Evolutionary conservation across 1,140 invertebrate genomes (phyloP).

Genomic region (Thalassaphorura encarpata): DNA sequence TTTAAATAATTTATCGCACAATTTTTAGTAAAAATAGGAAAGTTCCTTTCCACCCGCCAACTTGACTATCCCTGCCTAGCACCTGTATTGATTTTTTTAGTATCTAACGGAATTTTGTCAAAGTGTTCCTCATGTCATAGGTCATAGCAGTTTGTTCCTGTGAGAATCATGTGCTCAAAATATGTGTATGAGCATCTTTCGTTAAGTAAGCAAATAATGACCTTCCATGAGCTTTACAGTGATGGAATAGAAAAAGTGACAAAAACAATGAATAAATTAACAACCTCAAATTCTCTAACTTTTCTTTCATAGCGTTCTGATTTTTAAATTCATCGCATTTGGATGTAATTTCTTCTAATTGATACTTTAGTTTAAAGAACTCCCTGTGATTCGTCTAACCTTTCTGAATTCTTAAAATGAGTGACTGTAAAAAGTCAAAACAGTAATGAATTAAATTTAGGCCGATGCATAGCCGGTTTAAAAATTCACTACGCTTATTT

Average conservation of each 20-base stretch:
- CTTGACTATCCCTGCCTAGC: too few species aligned
- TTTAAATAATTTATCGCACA: too few species aligned
- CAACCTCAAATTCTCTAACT: slow-evolving; percentile 68
- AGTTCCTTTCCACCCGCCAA: too few species aligned
- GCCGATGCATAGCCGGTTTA: slow-evolving; percentile 48
- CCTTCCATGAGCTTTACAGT: too few species aligned
- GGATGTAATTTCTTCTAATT: slow-evolving; percentile 65
- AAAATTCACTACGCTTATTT: slow-evolving; percentile 52
- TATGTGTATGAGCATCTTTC: slow-evolving; percentile 73
- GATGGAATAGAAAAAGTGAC: not conserved
- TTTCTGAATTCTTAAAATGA: slow-evolving; percentile 74
- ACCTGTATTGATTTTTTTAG: too few species aligned
- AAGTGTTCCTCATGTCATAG: too few species aligned
- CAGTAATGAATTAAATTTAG: too few species aligned
- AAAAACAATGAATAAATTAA: slow-evolving; percentile 34
- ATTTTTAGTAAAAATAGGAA: too few species aligned
- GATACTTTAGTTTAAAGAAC: slow-evolving; percentile 71
- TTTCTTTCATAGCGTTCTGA: slow-evolving; percentile 62
- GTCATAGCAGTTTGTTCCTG: slow-evolving; percentile 69
- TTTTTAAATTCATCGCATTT: slow-evolving; percentile 72
- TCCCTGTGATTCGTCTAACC: slow-evolving; percentile 79
- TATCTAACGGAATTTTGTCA: too few species aligned
- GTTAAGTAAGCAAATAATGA: slow-evolving; percentile 68
- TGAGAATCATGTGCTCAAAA: slow-evolving; percentile 63
- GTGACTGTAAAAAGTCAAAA: too few species aligned